Base-by-base conservation (phyloP, 2,888 invertebrate species). In the Netelia fuscicornis region DNA sequence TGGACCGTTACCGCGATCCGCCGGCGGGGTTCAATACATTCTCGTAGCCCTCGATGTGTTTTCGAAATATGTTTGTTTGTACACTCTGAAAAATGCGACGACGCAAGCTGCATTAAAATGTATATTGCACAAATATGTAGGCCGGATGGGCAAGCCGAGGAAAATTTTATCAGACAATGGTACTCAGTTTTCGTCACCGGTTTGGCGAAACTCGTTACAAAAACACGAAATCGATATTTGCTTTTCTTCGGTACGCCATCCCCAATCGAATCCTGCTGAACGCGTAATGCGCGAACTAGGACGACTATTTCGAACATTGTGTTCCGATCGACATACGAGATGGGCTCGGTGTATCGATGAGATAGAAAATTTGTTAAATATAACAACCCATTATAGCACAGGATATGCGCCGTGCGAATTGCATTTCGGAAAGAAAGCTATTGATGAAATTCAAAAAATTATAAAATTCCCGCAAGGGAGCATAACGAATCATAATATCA, bases 211-310 rank as follows among this genome's bases (percentile, higher is more conserved):
- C 5, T 30, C 52, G 2, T 64, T 75, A 17, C 30, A 75, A 30
- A 75, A 75, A 20, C 30, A 44, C 10, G 62, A 52, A 13, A 64
- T 75, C n/a, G n/a, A 25, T 9, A 52, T 52, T 0, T 48, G 48
- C 23, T 75, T 64, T 25, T 68, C 71, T 30, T 79, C 79, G 8
- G 62, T 79, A 1, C 71, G 81, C 6, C 81, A 81, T 23, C 81
- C 72, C n/a, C 74, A 81, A 17, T 72, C 72, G 2, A 81, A 81
- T 56, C 81, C 81, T 23, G 37, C 81, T 44, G 81, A 81, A 42
- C 37, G 74, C 0, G 74, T 81, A 0, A 81, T 81, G 74, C 81
- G 74, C 0, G 81, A 81, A 8, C 25, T 81, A 13, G 81, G 81
- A 30, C 64, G 81, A 44, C 25, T 65, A 42, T 74, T 81, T 48